phyloP scores from a whole-genome alignment of 2,888 invertebrate species.

The Rhingia campestris region DNA sequence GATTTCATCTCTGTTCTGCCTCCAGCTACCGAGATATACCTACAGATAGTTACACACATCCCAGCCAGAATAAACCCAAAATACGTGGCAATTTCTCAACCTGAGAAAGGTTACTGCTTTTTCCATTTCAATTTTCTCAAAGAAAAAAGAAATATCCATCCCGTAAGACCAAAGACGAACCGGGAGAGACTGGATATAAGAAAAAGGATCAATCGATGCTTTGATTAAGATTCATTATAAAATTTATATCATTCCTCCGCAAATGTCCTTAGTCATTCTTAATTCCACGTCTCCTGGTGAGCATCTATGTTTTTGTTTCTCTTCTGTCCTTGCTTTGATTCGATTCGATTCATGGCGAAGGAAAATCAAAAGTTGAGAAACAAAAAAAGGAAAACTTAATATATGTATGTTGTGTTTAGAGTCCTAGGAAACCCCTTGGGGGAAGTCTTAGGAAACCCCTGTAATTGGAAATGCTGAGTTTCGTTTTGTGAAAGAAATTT shows the following conservation, averaged over 20 bases:
- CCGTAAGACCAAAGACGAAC: constrained; percentile 9
- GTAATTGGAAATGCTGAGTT: constrained; percentile 68
- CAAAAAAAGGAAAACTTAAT: constrained; percentile 27
- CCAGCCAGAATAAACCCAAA: constrained; percentile 38
- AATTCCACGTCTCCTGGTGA: constrained; percentile 45
- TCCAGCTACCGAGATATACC: constrained; percentile 22
- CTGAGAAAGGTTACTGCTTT: constrained; percentile 66
- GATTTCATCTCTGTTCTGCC: constrained; percentile 12
- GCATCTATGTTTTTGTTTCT: constrained; percentile 16
- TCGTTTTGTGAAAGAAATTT: constrained; percentile 59
- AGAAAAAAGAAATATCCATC: constrained; percentile 24
- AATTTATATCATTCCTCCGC: constrained; percentile 68
- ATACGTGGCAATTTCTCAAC: constrained; percentile 73
- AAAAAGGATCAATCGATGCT: constrained; percentile 67
- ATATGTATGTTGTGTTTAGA: constrained; percentile 37
- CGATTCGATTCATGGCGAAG: constrained; percentile 37
- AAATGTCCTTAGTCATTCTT: constrained; percentile 68
- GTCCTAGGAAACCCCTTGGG: constrained; percentile 38
- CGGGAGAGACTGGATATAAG: constrained; percentile 3
- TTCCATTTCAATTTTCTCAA: constrained; percentile 69
- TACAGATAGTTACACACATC: constrained; percentile 9
- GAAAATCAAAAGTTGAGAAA: constrained; percentile 2
- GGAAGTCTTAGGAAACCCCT: constrained; percentile 40
- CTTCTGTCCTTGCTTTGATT: background rate
- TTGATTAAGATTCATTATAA: constrained; percentile 73